Evolutionary conservation across 2,888 invertebrate species (phyloP), one percentile per base, ranked within the genome.

Genomic region (Sisyra nigra): DNA sequence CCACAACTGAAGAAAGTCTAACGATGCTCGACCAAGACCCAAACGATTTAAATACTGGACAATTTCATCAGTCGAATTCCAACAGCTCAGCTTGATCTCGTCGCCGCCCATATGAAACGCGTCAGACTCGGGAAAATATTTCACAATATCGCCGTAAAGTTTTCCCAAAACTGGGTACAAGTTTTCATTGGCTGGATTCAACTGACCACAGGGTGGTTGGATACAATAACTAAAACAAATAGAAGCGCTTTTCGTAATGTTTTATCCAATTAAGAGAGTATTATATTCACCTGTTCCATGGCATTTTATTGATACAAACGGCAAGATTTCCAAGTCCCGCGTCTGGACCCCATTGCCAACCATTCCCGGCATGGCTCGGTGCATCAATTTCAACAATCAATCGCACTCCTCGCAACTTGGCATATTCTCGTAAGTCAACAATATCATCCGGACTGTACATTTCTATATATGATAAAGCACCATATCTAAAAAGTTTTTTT

Each of bases 321-420:
- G 74, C 74, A 46, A 81, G 62, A 46, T 78, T 67, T 15, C 80
- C 80, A 38, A 76, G 56, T 0, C 72, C 72, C 2, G 64, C 65
- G 10, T 59, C 54, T 3, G 62, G 58, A 3, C 86, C 86, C 84
- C 85, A 84, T 56, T 86, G 81, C 86, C 87, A 88, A 1, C 87
- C 88, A 49, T 77, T 79, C 17, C 84, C 84, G 1, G 83, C 77
- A 58, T 89, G 88, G 2, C 88, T 80, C 0, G 93, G 93, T 5
- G 85, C 79, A 60, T 92, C 92, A 31, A 92, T 75, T 67, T 94
- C 94, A 9, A 92, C 74, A 19, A 94, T 69, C 0, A 93, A 74
- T 31, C 89, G 69, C 4, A 94, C 76, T 2, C 93, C 94, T 33
- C 91, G 69, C 2, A 75, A 58, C 48, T 76, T 71, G 0, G 86